These are phyloP conservation scores for Siniperca obscura DNA, from an alignment of 2,797 vertebrate species.

Conservation along the genomic window DNA sequence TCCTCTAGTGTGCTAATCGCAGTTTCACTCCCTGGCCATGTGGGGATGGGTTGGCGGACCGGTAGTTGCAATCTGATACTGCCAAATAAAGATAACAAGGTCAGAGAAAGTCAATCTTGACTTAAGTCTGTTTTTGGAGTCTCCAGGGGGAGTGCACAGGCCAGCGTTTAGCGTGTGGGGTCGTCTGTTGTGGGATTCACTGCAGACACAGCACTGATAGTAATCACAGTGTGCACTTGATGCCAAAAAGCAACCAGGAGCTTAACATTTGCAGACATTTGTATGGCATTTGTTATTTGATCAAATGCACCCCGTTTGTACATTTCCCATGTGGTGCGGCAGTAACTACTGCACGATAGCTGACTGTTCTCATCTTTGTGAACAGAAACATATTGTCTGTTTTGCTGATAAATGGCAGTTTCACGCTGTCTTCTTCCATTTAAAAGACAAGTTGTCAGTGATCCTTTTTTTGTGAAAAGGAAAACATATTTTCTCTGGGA, in stretches of 20 bases:
- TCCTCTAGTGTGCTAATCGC: slow-evolving; percentile 50
- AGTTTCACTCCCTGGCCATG: slow-evolving; percentile 41
- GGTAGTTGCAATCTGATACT: slow-evolving; percentile 62
- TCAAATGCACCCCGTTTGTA: slow-evolving; percentile 46
- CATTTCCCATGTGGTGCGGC: slow-evolving; percentile 30
- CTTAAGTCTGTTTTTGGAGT: slow-evolving; percentile 50
- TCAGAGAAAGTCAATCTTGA: slow-evolving; percentile 61
- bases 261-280: slow-evolving; percentile 55
- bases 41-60: slow-evolving; percentile 24
- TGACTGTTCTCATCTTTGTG: slow-evolving; percentile 51
- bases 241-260: slow-evolving; percentile 60
- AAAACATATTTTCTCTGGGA: slow-evolving; percentile 43
- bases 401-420: slow-evolving; percentile 55
- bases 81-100: slow-evolving; percentile 75
- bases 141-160: slow-evolving; percentile 36
- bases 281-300: slow-evolving; percentile 60
- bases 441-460: slow-evolving; percentile 37
- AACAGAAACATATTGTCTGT: slow-evolving; percentile 68
- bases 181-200: slow-evolving; percentile 43
- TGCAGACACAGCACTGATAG: slow-evolving; percentile 61
- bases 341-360: slow-evolving; percentile 40
- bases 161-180: slow-evolving; percentile 49
- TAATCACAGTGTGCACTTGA: slow-evolving; percentile 42
- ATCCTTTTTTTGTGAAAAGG: slow-evolving; percentile 10
- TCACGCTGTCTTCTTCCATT: slow-evolving; percentile 54